A percentile compares a stretch with the other conserved stretches of the same genome.
phyloP scores from a whole-genome alignment of 2,888 invertebrate genomes.

The Himalopsyche japonica region DNA sequence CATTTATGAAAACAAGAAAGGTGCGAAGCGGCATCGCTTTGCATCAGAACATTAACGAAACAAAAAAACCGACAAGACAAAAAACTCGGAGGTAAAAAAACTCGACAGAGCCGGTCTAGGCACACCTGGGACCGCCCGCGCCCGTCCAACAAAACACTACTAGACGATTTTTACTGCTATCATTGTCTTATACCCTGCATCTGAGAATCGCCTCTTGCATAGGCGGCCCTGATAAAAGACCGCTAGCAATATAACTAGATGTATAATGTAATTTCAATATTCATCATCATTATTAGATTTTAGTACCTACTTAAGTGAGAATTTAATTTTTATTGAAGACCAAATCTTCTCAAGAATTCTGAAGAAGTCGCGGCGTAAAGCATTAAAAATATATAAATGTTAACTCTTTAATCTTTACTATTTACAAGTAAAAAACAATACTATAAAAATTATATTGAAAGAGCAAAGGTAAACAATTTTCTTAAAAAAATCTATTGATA shows the following conservation, averaged over 20 bases:
- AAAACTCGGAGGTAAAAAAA: background rate
- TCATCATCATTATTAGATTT: no score
- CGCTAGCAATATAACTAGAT: background rate
- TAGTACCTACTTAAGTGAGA: no score
- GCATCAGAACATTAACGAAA: slow-evolving; percentile 10
- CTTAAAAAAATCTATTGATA: no score
- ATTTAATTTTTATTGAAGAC: no score
- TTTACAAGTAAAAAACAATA: no score
- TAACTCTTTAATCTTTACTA: no score
- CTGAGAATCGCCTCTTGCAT: background rate
- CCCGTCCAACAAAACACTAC: background rate
- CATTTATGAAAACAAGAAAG: slow-evolving; percentile 40
- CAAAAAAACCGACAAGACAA: background rate
- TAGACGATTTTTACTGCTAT: background rate
- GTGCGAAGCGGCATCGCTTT: slow-evolving; percentile 40
- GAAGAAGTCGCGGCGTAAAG: no score
- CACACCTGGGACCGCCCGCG: background rate
- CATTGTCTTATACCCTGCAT: background rate
- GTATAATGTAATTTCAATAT: background rate
- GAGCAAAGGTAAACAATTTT: no score
- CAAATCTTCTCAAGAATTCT: no score
- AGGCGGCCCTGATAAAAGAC: background rate
- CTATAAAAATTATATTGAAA: no score
- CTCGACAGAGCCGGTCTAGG: background rate
- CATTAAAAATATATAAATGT: no score